Evolutionary conservation across 2,113 vertebrate species (phyloP).

Genomic region (Megaptera novaeangliae): DNA sequence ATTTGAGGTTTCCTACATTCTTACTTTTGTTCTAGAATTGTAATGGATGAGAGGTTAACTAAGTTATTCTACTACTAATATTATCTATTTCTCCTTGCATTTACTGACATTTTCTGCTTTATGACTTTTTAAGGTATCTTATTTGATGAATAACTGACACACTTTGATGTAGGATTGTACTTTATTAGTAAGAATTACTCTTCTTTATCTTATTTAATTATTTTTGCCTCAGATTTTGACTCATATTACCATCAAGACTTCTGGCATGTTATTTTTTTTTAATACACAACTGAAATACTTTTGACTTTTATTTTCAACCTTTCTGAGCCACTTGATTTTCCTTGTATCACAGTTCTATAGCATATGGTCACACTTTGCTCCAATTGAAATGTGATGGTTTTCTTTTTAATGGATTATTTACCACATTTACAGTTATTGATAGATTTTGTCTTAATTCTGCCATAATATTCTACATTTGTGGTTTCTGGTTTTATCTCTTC

Average conservation of each 20-base stretch:
- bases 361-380: not conserved
- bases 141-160: not conserved
- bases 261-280: not conserved
- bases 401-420: not conserved
- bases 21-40: not conserved
- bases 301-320: not conserved
- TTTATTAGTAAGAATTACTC: not conserved
- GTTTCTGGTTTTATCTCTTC: not conserved
- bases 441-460: not conserved
- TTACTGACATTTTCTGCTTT: not conserved
- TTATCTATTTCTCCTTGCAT: not conserved
- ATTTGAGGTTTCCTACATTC: not conserved
- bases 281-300: not conserved
- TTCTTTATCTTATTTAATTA: not conserved
- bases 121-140: not conserved
- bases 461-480: not conserved
- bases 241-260: not conserved
- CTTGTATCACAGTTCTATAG: not conserved
- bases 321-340: not conserved
- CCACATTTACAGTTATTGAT: not conserved
- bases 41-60: not conserved
- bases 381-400: not conserved
- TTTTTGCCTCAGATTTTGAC: not conserved
- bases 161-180: not conserved
- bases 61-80: not conserved